Evolutionary conservation across 2,113 vertebrate species (phyloP), one percentile per base, ranked within the genome.

Genomic region (Leucopsar rothschildi): DNA sequence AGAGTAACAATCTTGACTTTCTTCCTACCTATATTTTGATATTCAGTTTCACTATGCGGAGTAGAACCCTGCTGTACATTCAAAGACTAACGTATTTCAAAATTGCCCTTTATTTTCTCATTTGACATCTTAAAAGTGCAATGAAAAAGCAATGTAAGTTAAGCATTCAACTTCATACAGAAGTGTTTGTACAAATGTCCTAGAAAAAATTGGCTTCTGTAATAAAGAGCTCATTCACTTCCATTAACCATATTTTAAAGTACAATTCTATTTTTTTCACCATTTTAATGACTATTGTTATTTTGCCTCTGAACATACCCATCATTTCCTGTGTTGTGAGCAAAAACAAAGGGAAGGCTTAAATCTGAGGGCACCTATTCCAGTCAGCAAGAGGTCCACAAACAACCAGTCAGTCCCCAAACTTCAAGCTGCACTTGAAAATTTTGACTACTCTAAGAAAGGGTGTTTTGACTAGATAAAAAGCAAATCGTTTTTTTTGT

Each of bases 301-400:
- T 42, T 92, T 86, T 92, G 12, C 16, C 7, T 70, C 25, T 28
- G 33, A 81, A 55, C 9, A 27, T 35, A 37, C 5, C 5, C 40
- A 11, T n/a, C 1, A 1, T 66, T 90, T 77, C 16, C 20, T 80
- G 12, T 23, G 44, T 39, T 73, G 5, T 65, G 35, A 88, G 31
- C 18, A 82, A 75, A 86, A 90, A 39, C 4, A 59, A 47, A 57
- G 13, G 6, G 31, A 79, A 55, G 12, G 21, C 8, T 77, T 60
- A n/a, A 45, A 39, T 70, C 33, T 6, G 3, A 78, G 10, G 16
- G 13, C 15, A 64, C 12, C 22, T 64, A 8, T 8, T 77, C 13
- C n/a, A 6, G 1, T 27, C 59, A 79, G 44, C 0, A 0, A 69
- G 17, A 66, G 27, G 4, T n/a, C 11, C 50, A 5, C 8, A 55